Evolutionary conservation across 2,113 vertebrate species (phyloP), one percentile per base, ranked within the genome.

Genomic region (Brachyhypopomus occidentalis): DNA sequence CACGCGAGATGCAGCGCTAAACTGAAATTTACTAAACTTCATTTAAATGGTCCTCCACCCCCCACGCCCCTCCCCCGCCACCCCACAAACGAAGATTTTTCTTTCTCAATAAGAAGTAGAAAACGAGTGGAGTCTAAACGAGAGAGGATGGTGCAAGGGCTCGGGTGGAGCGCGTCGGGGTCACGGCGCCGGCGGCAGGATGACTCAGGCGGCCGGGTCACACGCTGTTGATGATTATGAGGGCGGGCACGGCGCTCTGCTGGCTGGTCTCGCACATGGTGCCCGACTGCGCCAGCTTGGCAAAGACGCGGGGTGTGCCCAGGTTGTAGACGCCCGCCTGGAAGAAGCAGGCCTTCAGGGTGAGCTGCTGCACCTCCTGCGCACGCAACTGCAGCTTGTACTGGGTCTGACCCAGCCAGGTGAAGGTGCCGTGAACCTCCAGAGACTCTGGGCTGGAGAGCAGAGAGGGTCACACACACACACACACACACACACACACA

Each of bases 291-390:
- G 87, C 91, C 5, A 95, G 93, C 90, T 94, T 97, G 84, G 97
- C 97, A 81, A 97, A 96, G 58, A 99, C 94, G 23, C 95, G 91
- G 0, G 95, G 95, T 1, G 96, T 98, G 87, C 96, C 97, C 41
- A 99, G 94, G 85, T 99, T 98, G 92, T 98, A 99, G 81, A 99
- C 97, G 38, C 97, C 98, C 0, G 97, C 94, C 77, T 94, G 95
- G 77, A 98, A 94, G 20, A 99, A 99, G 85, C 96, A 98, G 67
- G 97, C 98, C 70, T 91, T 94, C 85, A 99, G 92, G 58, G 93
- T 92, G 73, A 98, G 88, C 78, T 92, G 92, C 78, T 88, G 89
- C 3, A 95, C 93, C 85, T 98, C 95, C 83, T 95, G 95, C 59
- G 96, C 92, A 86, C 92, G 89, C 56, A 99, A 93, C 23, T 95